These are phyloP conservation scores for Microctenopoma steveboyesi DNA, from an alignment of 2,797 vertebrate genomes.

Conservation along the genomic window DNA sequence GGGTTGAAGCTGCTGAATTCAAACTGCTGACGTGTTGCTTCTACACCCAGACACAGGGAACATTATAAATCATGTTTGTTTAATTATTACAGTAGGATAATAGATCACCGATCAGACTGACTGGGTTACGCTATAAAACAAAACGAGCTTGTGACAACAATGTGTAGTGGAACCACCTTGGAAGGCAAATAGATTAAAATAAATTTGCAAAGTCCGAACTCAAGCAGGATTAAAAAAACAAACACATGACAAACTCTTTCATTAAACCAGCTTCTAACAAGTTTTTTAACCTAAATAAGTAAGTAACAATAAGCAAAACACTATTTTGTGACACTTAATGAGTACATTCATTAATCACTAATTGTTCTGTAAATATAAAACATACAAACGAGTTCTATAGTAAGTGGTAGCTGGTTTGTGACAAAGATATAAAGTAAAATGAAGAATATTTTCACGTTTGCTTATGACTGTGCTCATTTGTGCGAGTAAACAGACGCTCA, in stretches of 20 bases:
- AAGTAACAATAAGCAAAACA: slow-evolving; percentile 10
- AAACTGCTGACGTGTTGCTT: neutral
- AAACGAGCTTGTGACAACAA: too few relatives aligned
- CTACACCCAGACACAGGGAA: neutral
- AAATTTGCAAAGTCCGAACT: too few relatives aligned
- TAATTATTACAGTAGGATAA: neutral
- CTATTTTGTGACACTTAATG: neutral
- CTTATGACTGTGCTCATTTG: slow-evolving; percentile 55
- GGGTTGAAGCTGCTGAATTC: slow-evolving; percentile 24
- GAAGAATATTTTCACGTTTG: slow-evolving; percentile 36
- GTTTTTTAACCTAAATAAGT: slow-evolving; percentile 5
- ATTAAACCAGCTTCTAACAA: too few relatives aligned
- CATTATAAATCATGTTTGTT: neutral
- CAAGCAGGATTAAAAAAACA: too few relatives aligned
- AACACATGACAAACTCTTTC: too few relatives aligned
- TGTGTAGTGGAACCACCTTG: too few relatives aligned
- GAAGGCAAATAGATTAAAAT: too few relatives aligned
- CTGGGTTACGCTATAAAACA: too few relatives aligned
- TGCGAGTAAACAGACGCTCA: slow-evolving; percentile 61
- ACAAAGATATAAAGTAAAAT: neutral
- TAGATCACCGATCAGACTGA: too few relatives aligned
- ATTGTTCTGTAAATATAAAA: too few relatives aligned
- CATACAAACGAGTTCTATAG: neutral
- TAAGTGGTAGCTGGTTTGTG: neutral
- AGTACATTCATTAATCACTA: too few relatives aligned